These are phyloP conservation scores for Agapornis roseicollis DNA, from an alignment of 2,113 vertebrate species.

Conservation along the genomic window DNA sequence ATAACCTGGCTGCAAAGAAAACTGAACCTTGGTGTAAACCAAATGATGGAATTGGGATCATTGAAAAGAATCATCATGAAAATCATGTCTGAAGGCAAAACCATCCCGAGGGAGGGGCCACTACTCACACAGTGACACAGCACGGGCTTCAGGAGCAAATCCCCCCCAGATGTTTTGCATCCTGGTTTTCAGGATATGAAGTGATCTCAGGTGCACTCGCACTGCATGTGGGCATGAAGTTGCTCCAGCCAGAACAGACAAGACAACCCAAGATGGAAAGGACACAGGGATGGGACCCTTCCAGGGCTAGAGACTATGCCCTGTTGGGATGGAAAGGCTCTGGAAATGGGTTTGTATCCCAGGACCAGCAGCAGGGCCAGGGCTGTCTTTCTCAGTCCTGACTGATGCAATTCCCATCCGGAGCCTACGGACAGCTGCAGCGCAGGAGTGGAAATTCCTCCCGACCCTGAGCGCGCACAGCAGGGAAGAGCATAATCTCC, in stretches of 20 bases:
- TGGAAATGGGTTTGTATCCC: neutral
- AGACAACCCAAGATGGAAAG: neutral
- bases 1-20: neutral
- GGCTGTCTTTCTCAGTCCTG: neutral
- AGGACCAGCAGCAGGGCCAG: neutral
- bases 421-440: neutral
- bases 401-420: neutral
- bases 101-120: neutral
- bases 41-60: neutral
- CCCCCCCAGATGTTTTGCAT: neutral
- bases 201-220: neutral
- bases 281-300: neutral
- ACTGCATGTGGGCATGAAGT: fast-evolving
- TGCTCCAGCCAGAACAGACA: neutral
- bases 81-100: neutral
- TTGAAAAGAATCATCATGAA: neutral
- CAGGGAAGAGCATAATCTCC: conserved; percentile 44
- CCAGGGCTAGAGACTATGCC: neutral
- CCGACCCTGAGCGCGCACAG: conserved; percentile 1
- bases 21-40: neutral
- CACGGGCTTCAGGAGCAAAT: neutral
- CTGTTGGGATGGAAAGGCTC: neutral
- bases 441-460: conserved; percentile 55
- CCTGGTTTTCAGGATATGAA: neutral
- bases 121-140: neutral